Conservation (phyloP, 2,797 vertebrate genomes). For the Lepus townsendii region DNA sequence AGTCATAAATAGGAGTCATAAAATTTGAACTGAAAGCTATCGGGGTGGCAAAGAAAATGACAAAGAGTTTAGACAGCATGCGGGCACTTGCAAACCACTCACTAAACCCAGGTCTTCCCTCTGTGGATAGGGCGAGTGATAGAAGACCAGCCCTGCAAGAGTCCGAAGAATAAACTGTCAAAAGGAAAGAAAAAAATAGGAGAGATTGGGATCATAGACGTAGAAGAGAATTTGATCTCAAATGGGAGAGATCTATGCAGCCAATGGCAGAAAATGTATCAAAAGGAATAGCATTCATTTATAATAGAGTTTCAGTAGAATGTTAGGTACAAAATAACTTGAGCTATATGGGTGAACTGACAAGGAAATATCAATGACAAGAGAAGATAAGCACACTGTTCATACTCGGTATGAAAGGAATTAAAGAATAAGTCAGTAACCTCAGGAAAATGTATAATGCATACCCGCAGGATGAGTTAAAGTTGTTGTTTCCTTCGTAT, state of each 20-base stretch:
- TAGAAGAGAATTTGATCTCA: neutral
- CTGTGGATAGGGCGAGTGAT: neutral
- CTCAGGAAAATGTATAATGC: accelerated
- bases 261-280: neutral
- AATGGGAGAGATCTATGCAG: neutral
- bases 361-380: neutral
- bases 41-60: neutral
- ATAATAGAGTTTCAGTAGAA: slow-evolving; percentile 5
- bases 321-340: neutral
- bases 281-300: neutral
- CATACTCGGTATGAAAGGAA: neutral
- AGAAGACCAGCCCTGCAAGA: neutral
- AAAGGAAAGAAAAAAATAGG: neutral
- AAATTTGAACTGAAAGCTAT: slow-evolving; percentile 70
- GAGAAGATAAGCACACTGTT: neutral
- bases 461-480: neutral
- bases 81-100: neutral
- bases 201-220: neutral
- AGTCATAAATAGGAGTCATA: slow-evolving; percentile 79
- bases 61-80: neutral
- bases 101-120: neutral
- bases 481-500: neutral
- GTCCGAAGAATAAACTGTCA: neutral
- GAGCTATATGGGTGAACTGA: neutral
- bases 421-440: neutral